A percentile compares a stretch with the other conserved stretches of the same genome.
Evolutionary conservation across 2,888 invertebrate genomes (phyloP).

Genomic region (Pandemis corylana): DNA sequence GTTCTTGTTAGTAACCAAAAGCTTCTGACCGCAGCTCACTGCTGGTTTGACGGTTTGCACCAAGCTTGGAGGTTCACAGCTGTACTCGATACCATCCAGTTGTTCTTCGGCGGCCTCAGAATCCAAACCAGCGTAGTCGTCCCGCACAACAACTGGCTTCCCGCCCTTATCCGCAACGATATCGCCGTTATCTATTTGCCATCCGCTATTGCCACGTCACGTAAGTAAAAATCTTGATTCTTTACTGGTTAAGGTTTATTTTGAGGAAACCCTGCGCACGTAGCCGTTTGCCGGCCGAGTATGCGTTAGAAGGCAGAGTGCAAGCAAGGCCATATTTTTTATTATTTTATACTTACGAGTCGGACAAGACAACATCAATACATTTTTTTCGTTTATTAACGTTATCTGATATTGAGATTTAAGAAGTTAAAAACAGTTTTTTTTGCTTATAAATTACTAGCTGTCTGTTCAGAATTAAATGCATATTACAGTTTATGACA

Average conservation of each 20-base stretch:
- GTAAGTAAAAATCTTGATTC: constrained; percentile 3
- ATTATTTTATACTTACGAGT: too few relatives aligned
- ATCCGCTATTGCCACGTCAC: constrained; percentile 9
- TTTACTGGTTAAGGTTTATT: background rate
- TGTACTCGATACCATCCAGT: constrained; percentile 47
- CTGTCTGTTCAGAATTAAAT: too few relatives aligned
- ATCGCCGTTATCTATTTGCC: constrained; percentile 37
- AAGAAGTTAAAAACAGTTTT: too few relatives aligned
- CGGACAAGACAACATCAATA: too few relatives aligned
- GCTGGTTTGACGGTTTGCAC: constrained; percentile 48
- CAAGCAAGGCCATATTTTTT: too few relatives aligned
- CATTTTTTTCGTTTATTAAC: too few relatives aligned
- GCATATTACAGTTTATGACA: too few relatives aligned
- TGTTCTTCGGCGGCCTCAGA: constrained; percentile 37
- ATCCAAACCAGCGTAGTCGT: constrained; percentile 31
- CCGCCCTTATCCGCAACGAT: constrained; percentile 29
- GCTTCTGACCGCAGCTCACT: constrained; percentile 54
- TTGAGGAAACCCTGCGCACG: too few relatives aligned
- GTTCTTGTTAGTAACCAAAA: constrained; percentile 43
- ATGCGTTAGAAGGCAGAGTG: too few relatives aligned
- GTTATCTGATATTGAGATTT: too few relatives aligned
- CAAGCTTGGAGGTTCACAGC: constrained; percentile 47
- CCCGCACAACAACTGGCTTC: constrained; percentile 24
- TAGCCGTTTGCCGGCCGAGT: too few relatives aligned
- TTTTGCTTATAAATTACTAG: too few relatives aligned